Conservation (phyloP, 2,888 invertebrate genomes). For the Agonopterix subpropinquella region DNA sequence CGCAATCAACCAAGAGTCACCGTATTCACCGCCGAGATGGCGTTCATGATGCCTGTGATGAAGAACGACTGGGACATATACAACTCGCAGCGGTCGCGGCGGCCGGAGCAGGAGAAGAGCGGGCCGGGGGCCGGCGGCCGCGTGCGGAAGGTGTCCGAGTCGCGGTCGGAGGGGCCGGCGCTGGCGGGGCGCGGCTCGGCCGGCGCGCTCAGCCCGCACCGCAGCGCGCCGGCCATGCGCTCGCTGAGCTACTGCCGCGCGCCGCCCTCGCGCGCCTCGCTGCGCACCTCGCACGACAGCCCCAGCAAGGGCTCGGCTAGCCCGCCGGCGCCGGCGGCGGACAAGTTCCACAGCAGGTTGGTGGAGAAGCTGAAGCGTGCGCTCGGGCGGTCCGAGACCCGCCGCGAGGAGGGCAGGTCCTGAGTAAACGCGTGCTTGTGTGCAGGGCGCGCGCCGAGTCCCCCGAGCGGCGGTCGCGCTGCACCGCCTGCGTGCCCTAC, state of each 20-base stretch:
- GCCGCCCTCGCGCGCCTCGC: constrained; percentile 77
- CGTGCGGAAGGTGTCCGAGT: constrained; percentile 84
- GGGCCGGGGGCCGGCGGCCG: constrained; percentile 46
- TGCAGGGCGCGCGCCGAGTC: constrained; percentile 67
- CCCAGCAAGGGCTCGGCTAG: constrained; percentile 81
- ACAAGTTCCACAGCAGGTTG: constrained; percentile 87
- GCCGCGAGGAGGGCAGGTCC: constrained; percentile 65
- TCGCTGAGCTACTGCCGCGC: constrained; percentile 71
- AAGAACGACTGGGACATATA: constrained; percentile 96
- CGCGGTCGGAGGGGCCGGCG: constrained; percentile 83
- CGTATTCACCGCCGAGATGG: constrained; percentile 79
- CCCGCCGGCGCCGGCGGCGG: constrained; percentile 77
- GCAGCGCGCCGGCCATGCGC: constrained; percentile 80
- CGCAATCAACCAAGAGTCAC: constrained; percentile 60
- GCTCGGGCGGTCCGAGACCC: constrained; percentile 75
- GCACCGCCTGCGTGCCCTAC: constrained; percentile 67
- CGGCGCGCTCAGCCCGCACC: constrained; percentile 74
- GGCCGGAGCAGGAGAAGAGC: constrained; percentile 79
- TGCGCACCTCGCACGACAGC: constrained; percentile 78
- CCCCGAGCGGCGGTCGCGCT: constrained; percentile 60
- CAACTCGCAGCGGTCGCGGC: constrained; percentile 86
- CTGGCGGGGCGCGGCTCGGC: constrained; percentile 78
- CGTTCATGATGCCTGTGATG: constrained; percentile 96
- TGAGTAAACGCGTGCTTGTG: constrained; percentile 72
- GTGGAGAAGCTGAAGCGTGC: constrained; percentile 87